Base-by-base conservation (phyloP, 1,140 invertebrate species). In the Tribolium madens region DNA sequence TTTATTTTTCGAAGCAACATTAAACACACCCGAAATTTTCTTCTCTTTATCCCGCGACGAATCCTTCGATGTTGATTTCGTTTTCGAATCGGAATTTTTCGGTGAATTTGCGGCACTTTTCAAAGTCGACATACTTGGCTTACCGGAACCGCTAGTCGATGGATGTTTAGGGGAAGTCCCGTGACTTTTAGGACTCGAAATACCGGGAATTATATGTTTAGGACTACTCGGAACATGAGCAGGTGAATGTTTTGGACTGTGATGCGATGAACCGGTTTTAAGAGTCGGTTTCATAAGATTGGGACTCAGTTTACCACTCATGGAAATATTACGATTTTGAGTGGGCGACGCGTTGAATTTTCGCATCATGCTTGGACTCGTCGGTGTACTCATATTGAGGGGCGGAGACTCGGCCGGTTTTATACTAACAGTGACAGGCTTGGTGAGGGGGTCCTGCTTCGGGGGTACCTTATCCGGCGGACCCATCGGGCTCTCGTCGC, bases 81-180 rank as follows among this genome's bases (percentile, higher is more conserved):
- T 85, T 83, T 88, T 83, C 0, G 73, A 76, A 10, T 78, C 75
- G 42, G 84, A 74, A 78, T 83, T 84, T 83, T 89, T 87, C 77
- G 85, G 90, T 2, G 91, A 91, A 81, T 89, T 92, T 0, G 93
- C 90, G 0, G 93, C 92, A 15, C 92, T 94, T 83, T 95, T 95
- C n/a, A 95, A 84, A 0, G 94, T 91, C 0, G 93, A 95, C 91
- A 97, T 95, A 81, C 94, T 96, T 0, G 95, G 95, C 83, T 97
- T 97, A 0, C 95, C 94, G 0, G 93, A 92, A 76, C 93, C 91
- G 0, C 89, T 87, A 0, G 88, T 88, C 12, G 86, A 90, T 0
- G 90, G 89, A 68, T 95, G 93, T 85, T 95, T 95, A 7, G 93
- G 92, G 2, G 93, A 94, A 0, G 91, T 89, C 21, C 92, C 78